Evolutionary conservation across 2,797 vertebrate genomes (phyloP).

Genomic region (Typhlichthys eigenmanni): DNA sequence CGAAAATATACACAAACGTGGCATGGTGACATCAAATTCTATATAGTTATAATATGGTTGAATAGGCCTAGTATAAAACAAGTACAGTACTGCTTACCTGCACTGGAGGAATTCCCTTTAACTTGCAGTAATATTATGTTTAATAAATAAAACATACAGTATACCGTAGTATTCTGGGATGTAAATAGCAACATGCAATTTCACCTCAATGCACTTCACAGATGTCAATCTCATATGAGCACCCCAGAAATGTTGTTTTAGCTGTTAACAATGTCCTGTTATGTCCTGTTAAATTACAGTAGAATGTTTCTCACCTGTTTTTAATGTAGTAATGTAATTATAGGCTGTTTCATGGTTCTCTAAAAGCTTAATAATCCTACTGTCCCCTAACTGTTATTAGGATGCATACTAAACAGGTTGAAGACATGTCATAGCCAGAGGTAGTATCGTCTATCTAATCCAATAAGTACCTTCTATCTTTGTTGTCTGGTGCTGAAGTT

Average conservation of each 20-base stretch:
- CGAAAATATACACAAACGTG: slow-evolving; percentile 8
- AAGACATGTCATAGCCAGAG: not conserved
- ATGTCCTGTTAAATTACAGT: too few species aligned
- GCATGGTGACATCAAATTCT: not conserved
- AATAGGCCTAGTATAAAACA: not conserved
- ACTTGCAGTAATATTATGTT: too few species aligned
- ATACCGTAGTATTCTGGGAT: too few species aligned
- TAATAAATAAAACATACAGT: too few species aligned
- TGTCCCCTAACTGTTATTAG: not conserved
- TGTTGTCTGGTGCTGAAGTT: slow-evolving; percentile 39
- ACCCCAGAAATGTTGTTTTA: too few species aligned
- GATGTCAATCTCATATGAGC: too few species aligned
- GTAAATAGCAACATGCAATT: too few species aligned
- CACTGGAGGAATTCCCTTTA: not conserved
- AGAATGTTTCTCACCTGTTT: too few species aligned
- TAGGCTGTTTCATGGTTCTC: too few species aligned
- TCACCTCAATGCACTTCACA: too few species aligned
- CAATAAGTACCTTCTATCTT: slow-evolving; percentile 40
- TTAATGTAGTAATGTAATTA: not conserved
- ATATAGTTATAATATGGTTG: not conserved
- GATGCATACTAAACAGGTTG: not conserved
- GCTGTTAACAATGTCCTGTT: too few species aligned
- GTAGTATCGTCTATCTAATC: slow-evolving; percentile 24
- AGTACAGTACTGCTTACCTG: not conserved
- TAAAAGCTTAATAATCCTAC: not conserved